phyloP scores from a whole-genome alignment of 2,888 invertebrate genomes.

The Odontomyia ornata region DNA sequence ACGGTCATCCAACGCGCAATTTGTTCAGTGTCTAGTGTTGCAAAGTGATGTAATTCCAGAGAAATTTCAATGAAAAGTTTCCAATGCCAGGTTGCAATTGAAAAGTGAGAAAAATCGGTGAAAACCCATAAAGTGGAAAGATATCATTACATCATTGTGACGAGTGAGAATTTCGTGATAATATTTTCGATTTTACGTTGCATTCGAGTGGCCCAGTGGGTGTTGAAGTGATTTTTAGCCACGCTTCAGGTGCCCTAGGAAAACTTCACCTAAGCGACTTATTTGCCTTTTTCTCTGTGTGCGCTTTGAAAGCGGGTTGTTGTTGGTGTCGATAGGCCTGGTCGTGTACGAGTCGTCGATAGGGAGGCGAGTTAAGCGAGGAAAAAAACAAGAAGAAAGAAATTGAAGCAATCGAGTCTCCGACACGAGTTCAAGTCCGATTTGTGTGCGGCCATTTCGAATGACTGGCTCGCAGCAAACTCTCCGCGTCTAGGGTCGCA shows the following conservation, averaged over 20 bases:
- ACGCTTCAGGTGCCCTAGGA: constrained; percentile 2
- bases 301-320: constrained; percentile 31
- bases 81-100: constrained; percentile 19
- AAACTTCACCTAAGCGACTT: constrained; percentile 26
- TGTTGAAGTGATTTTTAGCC: constrained; percentile 8
- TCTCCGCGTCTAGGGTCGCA: background rate
- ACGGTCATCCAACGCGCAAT: background rate
- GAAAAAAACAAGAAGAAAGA: constrained; percentile 34
- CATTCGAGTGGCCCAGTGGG: background rate
- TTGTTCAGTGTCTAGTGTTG: background rate
- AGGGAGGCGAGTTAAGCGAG: constrained; percentile 21
- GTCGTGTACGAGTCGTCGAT: background rate
- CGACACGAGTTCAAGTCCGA: constrained; percentile 12
- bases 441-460: constrained; percentile 41
- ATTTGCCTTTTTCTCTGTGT: constrained; percentile 26
- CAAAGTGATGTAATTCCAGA: constrained; percentile 37
- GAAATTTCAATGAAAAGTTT: constrained; percentile 10
- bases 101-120: constrained; percentile 16
- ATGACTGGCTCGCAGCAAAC: constrained; percentile 19
- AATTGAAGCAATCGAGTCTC: constrained; percentile 10
- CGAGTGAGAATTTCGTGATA: background rate
- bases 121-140: background rate
- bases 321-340: constrained; percentile 32
- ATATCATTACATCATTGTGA: background rate
- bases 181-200: background rate